Conservation (phyloP, 2,113 vertebrate genomes). For the Anolis sagrei region DNA sequence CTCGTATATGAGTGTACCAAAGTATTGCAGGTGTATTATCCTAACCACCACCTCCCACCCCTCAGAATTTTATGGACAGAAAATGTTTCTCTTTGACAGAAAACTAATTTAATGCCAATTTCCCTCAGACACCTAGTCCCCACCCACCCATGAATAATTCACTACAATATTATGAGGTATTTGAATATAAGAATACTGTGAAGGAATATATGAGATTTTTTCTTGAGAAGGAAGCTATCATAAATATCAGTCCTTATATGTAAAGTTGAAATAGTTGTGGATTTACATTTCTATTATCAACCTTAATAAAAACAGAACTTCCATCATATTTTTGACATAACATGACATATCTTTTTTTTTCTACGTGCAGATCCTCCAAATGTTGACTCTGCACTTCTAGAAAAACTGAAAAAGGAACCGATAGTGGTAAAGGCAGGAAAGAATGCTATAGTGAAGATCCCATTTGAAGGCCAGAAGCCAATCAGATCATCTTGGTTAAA, state of each 20-base stretch:
- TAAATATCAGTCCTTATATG: too few relatives aligned
- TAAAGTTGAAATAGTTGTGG: too few relatives aligned
- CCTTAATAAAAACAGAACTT: background rate
- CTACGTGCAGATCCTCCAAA: constrained; percentile 82
- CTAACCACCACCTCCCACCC: too few relatives aligned
- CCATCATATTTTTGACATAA: background rate
- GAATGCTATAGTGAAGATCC: constrained; percentile 77
- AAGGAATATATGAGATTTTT: too few relatives aligned
- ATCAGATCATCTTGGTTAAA: constrained; percentile 84
- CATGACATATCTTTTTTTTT: background rate
- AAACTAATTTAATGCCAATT: background rate
- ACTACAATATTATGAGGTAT: too few relatives aligned
- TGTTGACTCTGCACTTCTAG: constrained; percentile 77
- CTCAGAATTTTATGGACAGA: background rate
- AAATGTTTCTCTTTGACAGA: background rate
- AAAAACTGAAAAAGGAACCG: constrained; percentile 78
- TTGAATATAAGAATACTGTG: too few relatives aligned
- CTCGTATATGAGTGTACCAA: background rate
- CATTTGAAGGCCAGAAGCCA: constrained; percentile 83
- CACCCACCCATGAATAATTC: too few relatives aligned
- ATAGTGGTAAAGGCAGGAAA: constrained; percentile 81
- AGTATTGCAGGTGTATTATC: background rate
- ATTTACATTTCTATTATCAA: background rate
- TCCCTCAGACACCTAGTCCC: too few relatives aligned
- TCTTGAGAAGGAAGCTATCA: too few relatives aligned